Conservation (phyloP, 2,888 invertebrate genomes). For the Choristoneura rosaceana region DNA sequence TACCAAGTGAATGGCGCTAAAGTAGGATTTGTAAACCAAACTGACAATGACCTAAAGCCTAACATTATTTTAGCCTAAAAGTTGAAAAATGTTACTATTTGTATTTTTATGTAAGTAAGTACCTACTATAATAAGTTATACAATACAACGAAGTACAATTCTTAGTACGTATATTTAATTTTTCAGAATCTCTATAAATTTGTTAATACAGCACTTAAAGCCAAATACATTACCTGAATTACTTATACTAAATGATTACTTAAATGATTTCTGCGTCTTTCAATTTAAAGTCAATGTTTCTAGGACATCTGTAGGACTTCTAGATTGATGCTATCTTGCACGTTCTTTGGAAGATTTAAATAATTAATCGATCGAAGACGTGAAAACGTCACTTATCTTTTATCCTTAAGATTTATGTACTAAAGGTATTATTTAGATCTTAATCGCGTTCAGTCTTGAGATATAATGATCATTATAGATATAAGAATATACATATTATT, state of each 20-base stretch:
- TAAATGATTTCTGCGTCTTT: neutral
- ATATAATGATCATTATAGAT: no score
- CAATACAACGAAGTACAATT: no score
- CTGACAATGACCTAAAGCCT: neutral
- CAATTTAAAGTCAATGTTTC: neutral
- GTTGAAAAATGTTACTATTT: no score
- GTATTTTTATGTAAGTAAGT: no score
- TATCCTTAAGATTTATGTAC: neutral
- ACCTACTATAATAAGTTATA: no score
- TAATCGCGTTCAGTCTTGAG: neutral
- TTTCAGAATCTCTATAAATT: no score
- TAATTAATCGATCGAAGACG: neutral
- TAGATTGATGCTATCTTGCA: neutral
- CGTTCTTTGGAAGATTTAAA: neutral
- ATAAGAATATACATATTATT: neutral
- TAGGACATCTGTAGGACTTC: neutral
- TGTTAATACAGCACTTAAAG: no score
- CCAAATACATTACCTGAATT: no score
- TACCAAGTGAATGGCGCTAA: no score
- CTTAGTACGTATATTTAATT: no score
- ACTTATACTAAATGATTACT: no score
- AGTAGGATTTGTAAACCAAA: neutral
- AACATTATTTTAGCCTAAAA: no score
- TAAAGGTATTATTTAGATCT: neutral
- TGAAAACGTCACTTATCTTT: neutral